Base-by-base conservation (phyloP, 2,888 invertebrate genomes). In the Zele albiditarsus region DNA sequence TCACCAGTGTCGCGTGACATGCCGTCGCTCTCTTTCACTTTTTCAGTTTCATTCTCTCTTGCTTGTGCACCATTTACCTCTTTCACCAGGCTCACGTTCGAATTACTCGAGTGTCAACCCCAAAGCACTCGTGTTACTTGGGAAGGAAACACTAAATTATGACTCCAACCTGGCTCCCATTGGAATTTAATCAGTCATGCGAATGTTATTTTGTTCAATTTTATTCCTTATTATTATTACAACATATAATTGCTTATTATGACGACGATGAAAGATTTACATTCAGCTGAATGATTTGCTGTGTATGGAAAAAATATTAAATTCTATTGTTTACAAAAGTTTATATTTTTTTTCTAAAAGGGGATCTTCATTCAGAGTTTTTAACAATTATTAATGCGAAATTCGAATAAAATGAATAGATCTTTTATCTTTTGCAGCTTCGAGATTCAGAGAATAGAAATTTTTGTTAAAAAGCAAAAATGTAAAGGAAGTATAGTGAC, bases 71-170 rank as follows among this genome's bases (percentile, higher is more conserved):
- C 23, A 20, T 53, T 20, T 27, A 58, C 31, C 27, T 38, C 46
- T 63, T 66, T 63, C 23, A 42, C 70, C 65, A 60, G 63, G 62
- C 75, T 75, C 70, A 73, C 73, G 73, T 73, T 79, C 73, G 71
- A 78, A 78, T 80, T 79, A 80, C 78, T 84, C 83, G 75, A 81
- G 82, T 81, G 83, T 83, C 83, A 82, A 80, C 73, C 80, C 73
- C 81, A 58, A 76, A 77, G 76, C 78, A 80, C 82, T 84, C 84
- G 78, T 79, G 77, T 84, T 84, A 82, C 84, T 67, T 72, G 74
- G 79, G 80, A 80, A 79, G 80, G 81, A 80, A 84, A 84, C 79
- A 80, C 71, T 57, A 67, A 53, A 68, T 75, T 75, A 74, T 75
- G 53, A 71, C 71, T 71, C 46, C 53, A 57, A 71, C 49, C 28